These are phyloP conservation scores for Drosophila tsacasi DNA, from an alignment of 1,140 invertebrate genomes.

Conservation along the genomic window DNA sequence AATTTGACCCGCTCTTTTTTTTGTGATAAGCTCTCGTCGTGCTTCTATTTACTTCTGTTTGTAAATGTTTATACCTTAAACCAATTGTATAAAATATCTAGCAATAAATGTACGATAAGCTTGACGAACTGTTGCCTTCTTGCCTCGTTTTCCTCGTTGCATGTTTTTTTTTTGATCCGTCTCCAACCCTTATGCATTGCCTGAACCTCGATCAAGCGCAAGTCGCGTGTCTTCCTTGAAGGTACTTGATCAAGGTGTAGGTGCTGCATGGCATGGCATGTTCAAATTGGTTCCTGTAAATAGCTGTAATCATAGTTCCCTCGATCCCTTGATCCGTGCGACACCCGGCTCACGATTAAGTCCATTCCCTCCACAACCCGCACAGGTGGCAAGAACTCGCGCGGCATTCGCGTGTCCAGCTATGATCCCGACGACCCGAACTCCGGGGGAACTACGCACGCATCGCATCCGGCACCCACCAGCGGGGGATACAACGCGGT, in stretches of 20 bases:
- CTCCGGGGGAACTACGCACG: constrained; percentile 63
- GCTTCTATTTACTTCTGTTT: constrained; percentile 67
- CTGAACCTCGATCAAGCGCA: constrained; percentile 10
- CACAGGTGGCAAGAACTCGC: constrained; percentile 88
- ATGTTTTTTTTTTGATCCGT: constrained; percentile 22
- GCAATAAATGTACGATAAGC: constrained; percentile 80
- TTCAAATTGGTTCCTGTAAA: constrained; percentile 19
- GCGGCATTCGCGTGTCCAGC: constrained; percentile 88
- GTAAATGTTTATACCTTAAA: constrained; percentile 76
- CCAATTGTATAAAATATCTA: constrained; percentile 63
- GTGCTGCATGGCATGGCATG: constrained; percentile 25
- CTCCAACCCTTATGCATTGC: background rate
- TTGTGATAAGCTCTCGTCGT: constrained; percentile 72
- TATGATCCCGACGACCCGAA: constrained; percentile 89
- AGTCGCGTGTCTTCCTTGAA: background rate
- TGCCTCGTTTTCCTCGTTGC: constrained; percentile 50
- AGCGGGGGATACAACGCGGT: constrained; percentile 81
- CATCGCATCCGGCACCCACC: constrained; percentile 37
- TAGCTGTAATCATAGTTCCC: constrained; percentile 9
- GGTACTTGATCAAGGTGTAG: constrained; percentile 1
- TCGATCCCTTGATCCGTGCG: background rate
- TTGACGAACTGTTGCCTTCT: constrained; percentile 54
- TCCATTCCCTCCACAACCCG: constrained; percentile 36
- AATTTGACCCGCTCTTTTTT: constrained; percentile 31
- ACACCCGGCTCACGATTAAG: constrained; percentile 16